Percentiles rank a stretch among this genome's conserved stretches.
phyloP scores from a whole-genome alignment of 1,140 invertebrate species.

The Amyelois transitella region DNA sequence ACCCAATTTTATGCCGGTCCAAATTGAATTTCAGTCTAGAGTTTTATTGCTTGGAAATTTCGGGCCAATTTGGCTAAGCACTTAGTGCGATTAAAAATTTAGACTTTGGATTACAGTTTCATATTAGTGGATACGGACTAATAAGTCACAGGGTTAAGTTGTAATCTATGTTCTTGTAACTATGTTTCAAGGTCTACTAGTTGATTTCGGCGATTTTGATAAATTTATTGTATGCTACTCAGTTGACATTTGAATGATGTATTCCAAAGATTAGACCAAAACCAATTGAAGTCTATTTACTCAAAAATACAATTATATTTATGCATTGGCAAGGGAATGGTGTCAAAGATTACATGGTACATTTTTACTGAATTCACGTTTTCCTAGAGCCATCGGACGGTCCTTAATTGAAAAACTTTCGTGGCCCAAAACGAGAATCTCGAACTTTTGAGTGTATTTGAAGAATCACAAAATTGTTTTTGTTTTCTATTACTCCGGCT shows the following conservation, averaged over 20 bases:
- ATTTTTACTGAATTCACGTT: constrained; percentile 8
- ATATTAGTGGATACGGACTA: background rate
- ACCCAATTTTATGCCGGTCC: background rate
- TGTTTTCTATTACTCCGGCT: constrained; percentile 19
- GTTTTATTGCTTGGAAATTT: background rate
- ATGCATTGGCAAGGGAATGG: background rate
- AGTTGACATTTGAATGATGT: too few species aligned
- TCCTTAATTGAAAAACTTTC: constrained; percentile 54
- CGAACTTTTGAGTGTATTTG: constrained; percentile 33
- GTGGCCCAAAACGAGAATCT: constrained; percentile 20
- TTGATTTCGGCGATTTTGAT: too few species aligned
- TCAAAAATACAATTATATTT: too few species aligned
- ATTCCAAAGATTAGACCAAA: too few species aligned
- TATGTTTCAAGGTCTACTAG: too few species aligned
- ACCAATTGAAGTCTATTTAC: too few species aligned
- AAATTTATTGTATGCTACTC: too few species aligned
- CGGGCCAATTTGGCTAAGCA: background rate
- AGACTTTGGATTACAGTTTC: background rate
- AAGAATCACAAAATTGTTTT: constrained; percentile 44
- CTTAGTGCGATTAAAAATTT: background rate
- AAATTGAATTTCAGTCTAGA: background rate
- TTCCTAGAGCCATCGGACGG: constrained; percentile 14
- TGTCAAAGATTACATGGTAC: background rate
- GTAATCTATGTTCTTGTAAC: too few species aligned
- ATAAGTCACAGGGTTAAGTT: too few species aligned